Base-by-base conservation (phyloP, 2,113 vertebrate species). In the Lota lota region DNA sequence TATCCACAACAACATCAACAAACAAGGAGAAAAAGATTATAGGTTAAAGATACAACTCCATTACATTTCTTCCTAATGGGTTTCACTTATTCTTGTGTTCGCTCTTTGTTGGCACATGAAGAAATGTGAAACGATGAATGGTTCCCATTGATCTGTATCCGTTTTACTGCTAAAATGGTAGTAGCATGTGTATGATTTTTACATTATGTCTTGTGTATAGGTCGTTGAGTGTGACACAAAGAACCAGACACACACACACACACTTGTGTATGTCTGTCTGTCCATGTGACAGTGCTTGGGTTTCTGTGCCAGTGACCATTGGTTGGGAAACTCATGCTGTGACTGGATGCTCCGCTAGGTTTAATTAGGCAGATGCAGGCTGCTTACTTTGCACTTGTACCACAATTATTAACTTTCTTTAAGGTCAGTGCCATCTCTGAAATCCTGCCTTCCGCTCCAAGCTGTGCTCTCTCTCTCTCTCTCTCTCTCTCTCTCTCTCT, bases 201-300 rank as follows among this genome's bases (percentile, higher is more conserved):
- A 47, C 40, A 4, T 47, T 14, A 14, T 47, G 40, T 47, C 40
- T 28, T 47, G 40, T 33, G 28, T 33, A 7, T 7, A 33, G 28
- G 40, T 47, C 10, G 12, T 47, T 14, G 40, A 47, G 40, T 47
- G 40, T 47, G 8, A 10, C 8, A 11, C 6, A 12, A 0, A 47
- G 6, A 11, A 1, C 5, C 40, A 47, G 5, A 47, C 40, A 47
- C 40, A 60, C 19, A 22, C 58, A 57, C 54, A 57, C 17, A n/a
- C 16, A 57, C 54, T n/a, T 63, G 61, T 19, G 24, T 18, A 10
- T 67, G 56, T 28, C 56, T 58, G 64, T 57, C 58, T 70, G 63
- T 68, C 69, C 69, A 63, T 77, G 73, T 71, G 40, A 77, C 28
- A 66, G 72, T 65, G 20, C 36, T 28, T 78, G 61, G 70, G 54